Conservation (phyloP, 2,113 vertebrate species). For the Indri indri region DNA sequence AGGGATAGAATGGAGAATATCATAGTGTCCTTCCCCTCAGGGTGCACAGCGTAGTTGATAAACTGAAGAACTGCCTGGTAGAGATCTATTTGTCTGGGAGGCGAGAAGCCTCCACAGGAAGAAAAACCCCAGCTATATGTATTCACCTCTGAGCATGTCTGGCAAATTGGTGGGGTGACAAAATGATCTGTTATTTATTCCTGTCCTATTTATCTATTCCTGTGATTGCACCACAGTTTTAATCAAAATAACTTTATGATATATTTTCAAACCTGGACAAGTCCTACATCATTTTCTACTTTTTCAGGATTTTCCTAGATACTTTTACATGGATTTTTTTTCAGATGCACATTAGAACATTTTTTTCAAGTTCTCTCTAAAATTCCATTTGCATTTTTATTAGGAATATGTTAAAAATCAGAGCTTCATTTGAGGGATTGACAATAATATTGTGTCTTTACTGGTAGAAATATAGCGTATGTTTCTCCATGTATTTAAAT, state of each 20-base stretch:
- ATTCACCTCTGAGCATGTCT: not conserved
- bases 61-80: not conserved
- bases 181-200: not conserved
- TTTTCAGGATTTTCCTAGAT: constrained; percentile 11
- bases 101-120: not conserved
- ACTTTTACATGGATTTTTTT: not conserved
- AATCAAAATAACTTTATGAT: not conserved
- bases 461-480: not conserved
- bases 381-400: not conserved
- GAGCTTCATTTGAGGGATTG: not conserved
- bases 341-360: not conserved
- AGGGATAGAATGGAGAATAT: not conserved
- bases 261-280: not conserved
- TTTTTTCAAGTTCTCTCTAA: not conserved
- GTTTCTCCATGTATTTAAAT: not conserved
- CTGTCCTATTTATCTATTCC: not conserved
- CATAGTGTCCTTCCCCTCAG: not conserved
- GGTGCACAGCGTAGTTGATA: not conserved
- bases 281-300: not conserved
- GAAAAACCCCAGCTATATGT: not conserved
- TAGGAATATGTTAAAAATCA: not conserved
- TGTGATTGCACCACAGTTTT: not conserved
- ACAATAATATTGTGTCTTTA: not conserved
- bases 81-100: not conserved
- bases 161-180: not conserved